Evolutionary conservation across 2,888 invertebrate genomes (phyloP), one percentile per base, ranked within the genome.

Genomic region (Chamaedrilus cognettii): DNA sequence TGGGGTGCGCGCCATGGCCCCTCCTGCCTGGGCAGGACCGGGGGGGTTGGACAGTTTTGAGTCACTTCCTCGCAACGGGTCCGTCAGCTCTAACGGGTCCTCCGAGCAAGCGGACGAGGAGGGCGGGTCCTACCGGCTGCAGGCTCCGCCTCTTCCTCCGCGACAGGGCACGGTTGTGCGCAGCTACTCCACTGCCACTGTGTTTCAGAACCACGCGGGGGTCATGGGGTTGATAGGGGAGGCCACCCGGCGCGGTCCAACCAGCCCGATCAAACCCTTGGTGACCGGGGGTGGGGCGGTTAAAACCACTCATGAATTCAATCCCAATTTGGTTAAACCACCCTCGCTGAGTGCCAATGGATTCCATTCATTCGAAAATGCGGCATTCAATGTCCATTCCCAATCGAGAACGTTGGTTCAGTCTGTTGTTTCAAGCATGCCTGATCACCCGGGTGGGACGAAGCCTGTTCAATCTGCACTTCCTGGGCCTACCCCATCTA

Each of bases 181-280:
- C 7, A 52, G 55, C 28, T 23, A 23, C 26, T 52, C 55, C 55
- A 52, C 55, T 7, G 55, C 55, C 15, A 52, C 55, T 7, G 55
- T 52, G 23, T 52, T 52, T 23, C 55, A 52, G 55, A 52, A 52
- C 26, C 26, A 19, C 28, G 11, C 42, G 7, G 19, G 7, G 42
- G 42, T 11, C 19, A 42, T 11, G 11, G 42, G 19, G 11, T 19
- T 42, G 42, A 7, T 42, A 19, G 42, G 42, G 11, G 42, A 42
- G 19, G n/a, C n/a, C n/a, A n/a, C n/a, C n/a, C n/a, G n/a, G n/a
- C n/a, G n/a, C n/a, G n/a, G n/a, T n/a, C n/a, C n/a, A n/a, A n/a
- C n/a, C n/a, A n/a, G n/a, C n/a, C 42, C 42, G 42, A 42, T 42
- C 11, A n/a, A n/a, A n/a, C n/a, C n/a, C n/a, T n/a, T n/a, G n/a